Base-by-base conservation (phyloP, 2,888 invertebrate genomes). In the Orthonevra nobilis region DNA sequence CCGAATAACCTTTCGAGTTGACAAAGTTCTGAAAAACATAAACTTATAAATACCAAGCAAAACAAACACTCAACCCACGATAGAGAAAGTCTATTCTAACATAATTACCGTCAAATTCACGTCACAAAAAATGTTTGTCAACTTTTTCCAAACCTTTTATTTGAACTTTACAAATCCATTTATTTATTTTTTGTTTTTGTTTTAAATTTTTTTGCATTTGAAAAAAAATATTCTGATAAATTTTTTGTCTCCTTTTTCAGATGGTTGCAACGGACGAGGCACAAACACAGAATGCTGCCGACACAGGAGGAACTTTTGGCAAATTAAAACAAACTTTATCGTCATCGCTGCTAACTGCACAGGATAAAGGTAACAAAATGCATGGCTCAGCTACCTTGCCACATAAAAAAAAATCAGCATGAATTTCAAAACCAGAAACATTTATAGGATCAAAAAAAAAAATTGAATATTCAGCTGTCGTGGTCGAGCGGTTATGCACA, bases 221-320 rank as follows among this genome's bases (percentile, higher is more conserved):
- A 23, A 23, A 23, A 23, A 23, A 23, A 23, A 23, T 5, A 23
- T n/a, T n/a, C n/a, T n/a, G n/a, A n/a, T 5, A 5, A 23, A 23
- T 23, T 23, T 23, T 23, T 23, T 23, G 5, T 15, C 19, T 73
- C 40, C 38, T 26, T 15, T 72, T 77, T 32, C 90, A 95, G 96
- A 95, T 96, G 94, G 95, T 95, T 91, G 93, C 94, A 86, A 92
- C 94, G 83, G 95, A 95, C 86, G 94, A 94, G 83, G 88, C 92
- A 75, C 91, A 91, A 85, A 87, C 91, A 70, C 88, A 86, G 34
- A 87, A 86, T 83, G 84, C 87, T 61, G 83, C 87, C 60, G 87
- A 87, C 81, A 84, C 86, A 10, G 87, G 87, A 72, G 94, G 95
- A 73, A 93, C 95, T 66, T 94, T 96, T 87, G 95, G 95, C 84